Evolutionary conservation across 2,888 invertebrate genomes (phyloP), one percentile per base, ranked within the genome.

Genomic region (Eulithis testata): DNA sequence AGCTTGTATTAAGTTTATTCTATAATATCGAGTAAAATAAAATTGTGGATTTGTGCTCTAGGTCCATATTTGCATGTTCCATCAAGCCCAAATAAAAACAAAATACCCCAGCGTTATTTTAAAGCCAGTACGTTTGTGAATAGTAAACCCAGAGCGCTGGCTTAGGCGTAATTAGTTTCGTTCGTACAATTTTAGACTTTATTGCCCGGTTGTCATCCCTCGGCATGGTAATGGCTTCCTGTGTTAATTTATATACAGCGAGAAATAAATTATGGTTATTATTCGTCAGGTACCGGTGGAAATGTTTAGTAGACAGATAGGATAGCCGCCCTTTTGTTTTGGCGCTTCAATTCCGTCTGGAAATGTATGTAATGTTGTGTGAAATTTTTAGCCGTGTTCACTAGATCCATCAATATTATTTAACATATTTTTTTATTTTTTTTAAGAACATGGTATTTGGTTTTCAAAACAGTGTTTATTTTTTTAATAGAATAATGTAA

Each of bases 151-250:
- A 69, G 61, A 65, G 69, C 73, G 80, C 77, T 76, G 76, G 79
- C 80, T 83, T 81, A 74, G 79, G 76, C 78, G 83, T 87, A 89
- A 90, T 90, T 89, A 89, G 86, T 84, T 81, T 81, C 73, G 85
- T 81, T 81, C 73, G 85, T 84, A 86, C 86, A 87, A 84, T 88
- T 90, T 88, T 86, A 89, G 87, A 85, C 82, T 83, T 81, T 84
- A 87, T 85, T 84, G 85, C 81, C 77, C 76, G 72, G 74, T 77
- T 85, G 85, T 87, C 87, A 82, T 83, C 82, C 80, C 79, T 69
- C 64, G 76, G 76, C 76, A 73, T 75, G 76, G 79, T 87, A 85
- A 89, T 85, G 88, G 84, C 85, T 90, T 87, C 86, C 87, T 80
- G 78, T 74, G 81, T 74, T 82, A 82, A 88, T 89, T 89, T 86